Evolutionary conservation across 2,113 vertebrate species (phyloP).

Genomic region (Acrocephalus kingi): DNA sequence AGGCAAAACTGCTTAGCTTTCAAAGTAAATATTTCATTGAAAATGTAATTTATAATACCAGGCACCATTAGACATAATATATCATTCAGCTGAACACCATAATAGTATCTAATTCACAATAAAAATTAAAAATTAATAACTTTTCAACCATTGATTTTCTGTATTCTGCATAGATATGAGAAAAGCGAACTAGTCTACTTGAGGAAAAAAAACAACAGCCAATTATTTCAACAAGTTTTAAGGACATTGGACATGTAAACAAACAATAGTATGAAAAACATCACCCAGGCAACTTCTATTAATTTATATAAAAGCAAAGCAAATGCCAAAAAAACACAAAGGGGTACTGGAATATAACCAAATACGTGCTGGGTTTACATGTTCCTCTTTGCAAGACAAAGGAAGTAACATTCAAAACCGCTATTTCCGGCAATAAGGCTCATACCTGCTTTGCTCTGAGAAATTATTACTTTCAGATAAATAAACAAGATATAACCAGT

Average conservation of each 20-base stretch:
- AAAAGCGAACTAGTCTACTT: not conserved
- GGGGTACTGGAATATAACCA: not conserved
- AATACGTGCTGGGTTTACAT: not conserved
- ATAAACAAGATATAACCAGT: not conserved
- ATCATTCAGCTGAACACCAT: constrained; percentile 51
- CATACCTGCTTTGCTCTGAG: not conserved
- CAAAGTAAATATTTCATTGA: not conserved
- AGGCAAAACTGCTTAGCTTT: not conserved
- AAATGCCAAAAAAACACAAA: constrained; percentile 2
- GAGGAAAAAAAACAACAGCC: not conserved
- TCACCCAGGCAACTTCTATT: not conserved
- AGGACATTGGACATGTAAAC: not conserved
- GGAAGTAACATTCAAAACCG: not conserved
- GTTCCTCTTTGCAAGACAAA: not conserved
- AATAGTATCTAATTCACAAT: not conserved
- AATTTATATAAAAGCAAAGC: not conserved
- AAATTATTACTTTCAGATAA: not conserved
- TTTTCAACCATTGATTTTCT: constrained; percentile 26
- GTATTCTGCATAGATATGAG: not conserved
- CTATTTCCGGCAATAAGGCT: not conserved
- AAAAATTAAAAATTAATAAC: constrained; percentile 56
- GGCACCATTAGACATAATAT: constrained; percentile 16
- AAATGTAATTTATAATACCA: constrained; percentile 23
- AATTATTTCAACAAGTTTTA: not conserved
- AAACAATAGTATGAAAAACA: not conserved